Evolutionary conservation across 2,113 vertebrate genomes (phyloP).

Genomic region (Cygnus buccinator): DNA sequence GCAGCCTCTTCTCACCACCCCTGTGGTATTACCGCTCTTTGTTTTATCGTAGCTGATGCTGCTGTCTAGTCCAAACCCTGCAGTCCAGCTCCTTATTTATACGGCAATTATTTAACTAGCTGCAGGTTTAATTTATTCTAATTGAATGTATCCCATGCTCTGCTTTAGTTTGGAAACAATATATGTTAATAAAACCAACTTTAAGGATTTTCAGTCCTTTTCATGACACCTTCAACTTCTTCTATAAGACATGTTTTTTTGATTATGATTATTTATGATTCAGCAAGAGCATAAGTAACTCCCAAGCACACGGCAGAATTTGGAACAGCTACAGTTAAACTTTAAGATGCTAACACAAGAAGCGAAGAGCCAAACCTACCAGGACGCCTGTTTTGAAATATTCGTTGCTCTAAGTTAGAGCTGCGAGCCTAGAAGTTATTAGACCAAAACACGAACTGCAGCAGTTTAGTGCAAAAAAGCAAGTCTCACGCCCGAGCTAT

Average conservation of each 20-base stretch:
- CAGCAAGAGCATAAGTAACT: neutral
- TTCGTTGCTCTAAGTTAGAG: neutral
- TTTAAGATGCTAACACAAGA: neutral
- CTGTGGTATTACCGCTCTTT: neutral
- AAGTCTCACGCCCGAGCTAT: neutral
- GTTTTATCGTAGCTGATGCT: too few relatives aligned
- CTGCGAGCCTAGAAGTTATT: neutral
- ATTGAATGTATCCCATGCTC: neutral
- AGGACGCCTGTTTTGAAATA: neutral
- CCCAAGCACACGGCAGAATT: neutral
- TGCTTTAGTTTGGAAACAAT: neutral
- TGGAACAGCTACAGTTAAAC: neutral
- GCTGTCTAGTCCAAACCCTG: neutral
- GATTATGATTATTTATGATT: neutral
- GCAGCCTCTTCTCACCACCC: neutral
- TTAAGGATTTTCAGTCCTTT: neutral
- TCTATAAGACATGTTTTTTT: neutral
- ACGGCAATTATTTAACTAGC: neutral
- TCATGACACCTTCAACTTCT: neutral
- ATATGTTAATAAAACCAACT: neutral
- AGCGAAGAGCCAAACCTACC: neutral
- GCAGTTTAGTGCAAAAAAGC: neutral
- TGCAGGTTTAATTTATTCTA: neutral
- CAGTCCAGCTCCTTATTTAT: neutral
- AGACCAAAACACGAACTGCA: neutral